Evolutionary conservation across 2,113 vertebrate genomes (phyloP).

Genomic region (Copsychus sechellarum): DNA sequence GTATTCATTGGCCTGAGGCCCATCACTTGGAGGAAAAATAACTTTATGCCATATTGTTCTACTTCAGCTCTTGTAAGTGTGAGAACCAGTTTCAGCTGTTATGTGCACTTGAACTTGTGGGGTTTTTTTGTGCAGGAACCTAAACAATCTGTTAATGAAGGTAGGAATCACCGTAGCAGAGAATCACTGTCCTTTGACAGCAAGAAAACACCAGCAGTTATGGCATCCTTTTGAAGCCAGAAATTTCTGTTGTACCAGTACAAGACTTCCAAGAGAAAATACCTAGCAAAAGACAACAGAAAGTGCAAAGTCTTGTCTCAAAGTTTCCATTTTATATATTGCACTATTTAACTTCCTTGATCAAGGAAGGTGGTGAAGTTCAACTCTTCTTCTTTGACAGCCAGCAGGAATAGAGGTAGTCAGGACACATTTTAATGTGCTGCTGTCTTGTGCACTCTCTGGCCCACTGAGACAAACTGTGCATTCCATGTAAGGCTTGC

Average conservation of each 20-base stretch:
- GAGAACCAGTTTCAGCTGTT: background rate
- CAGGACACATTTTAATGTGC: background rate
- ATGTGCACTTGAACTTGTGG: rapidly evolving
- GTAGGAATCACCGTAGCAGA: background rate
- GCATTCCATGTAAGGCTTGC: background rate
- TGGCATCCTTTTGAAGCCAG: background rate
- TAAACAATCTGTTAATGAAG: background rate
- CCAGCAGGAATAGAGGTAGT: background rate
- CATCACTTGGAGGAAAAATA: background rate
- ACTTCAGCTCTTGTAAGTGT: background rate
- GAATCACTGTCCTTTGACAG: background rate
- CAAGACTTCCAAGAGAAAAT: background rate
- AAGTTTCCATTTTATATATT: background rate
- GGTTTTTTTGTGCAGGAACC: background rate
- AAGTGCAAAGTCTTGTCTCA: background rate
- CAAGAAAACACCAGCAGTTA: background rate
- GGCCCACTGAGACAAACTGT: background rate
- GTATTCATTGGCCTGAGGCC: background rate
- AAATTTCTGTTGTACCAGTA: background rate
- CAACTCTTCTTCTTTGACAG: background rate
- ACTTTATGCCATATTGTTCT: background rate
- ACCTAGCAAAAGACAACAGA: background rate
- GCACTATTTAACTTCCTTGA: background rate
- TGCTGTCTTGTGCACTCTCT: background rate
- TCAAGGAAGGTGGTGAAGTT: background rate